Conservation (phyloP, 2,797 vertebrate species). For the Coluber constrictor region DNA sequence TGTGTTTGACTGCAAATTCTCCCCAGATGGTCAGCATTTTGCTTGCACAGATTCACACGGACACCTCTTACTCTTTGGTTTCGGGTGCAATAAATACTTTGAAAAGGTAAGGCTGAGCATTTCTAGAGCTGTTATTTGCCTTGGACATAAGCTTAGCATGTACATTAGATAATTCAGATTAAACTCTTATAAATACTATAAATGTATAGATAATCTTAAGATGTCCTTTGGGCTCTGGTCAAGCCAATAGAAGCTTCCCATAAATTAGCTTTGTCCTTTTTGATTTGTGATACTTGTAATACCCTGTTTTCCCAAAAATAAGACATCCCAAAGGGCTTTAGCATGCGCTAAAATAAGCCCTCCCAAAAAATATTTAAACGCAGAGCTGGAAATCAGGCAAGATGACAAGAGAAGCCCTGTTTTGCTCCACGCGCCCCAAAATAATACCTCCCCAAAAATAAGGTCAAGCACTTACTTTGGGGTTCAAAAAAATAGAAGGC, state of each 20-base stretch:
- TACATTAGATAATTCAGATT: background rate
- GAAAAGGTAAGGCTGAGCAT: constrained; percentile 81
- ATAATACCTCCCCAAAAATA: too few relatives aligned
- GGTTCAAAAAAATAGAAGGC: too few relatives aligned
- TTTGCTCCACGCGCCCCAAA: too few relatives aligned
- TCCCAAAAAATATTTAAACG: too few relatives aligned
- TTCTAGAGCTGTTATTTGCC: constrained; percentile 32
- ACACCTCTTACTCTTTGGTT: constrained; percentile 94
- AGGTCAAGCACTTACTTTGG: too few relatives aligned
- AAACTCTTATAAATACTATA: background rate
- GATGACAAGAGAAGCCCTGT: too few relatives aligned
- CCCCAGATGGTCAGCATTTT: constrained; percentile 94
- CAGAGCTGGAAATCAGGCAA: too few relatives aligned
- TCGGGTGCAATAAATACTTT: constrained; percentile 92
- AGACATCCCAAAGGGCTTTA: too few relatives aligned
- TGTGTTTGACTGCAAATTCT: constrained; percentile 98
- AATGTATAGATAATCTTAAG: background rate
- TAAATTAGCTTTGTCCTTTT: background rate
- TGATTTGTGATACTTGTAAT: background rate
- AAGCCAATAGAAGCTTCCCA: background rate
- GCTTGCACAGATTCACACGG: constrained; percentile 97
- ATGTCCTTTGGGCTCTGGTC: background rate
- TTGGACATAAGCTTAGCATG: background rate
- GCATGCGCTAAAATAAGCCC: too few relatives aligned
- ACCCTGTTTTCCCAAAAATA: too few relatives aligned